These are phyloP conservation scores for Allacma fusca DNA, from an alignment of 2,888 invertebrate species.

Conservation along the genomic window DNA sequence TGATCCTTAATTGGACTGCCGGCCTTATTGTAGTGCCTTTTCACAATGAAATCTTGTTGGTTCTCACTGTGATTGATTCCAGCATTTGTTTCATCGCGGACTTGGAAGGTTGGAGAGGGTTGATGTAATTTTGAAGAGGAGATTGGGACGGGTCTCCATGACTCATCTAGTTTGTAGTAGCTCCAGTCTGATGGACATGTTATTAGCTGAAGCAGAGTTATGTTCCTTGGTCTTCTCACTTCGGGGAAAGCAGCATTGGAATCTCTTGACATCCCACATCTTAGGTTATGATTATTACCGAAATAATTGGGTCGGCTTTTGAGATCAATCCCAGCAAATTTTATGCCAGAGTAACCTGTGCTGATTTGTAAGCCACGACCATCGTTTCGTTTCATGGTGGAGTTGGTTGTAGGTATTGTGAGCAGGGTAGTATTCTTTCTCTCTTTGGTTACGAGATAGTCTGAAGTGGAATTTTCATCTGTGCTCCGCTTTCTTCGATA, in stretches of 20 bases:
- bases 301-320: slow-evolving; percentile 43
- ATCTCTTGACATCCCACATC: slow-evolving; percentile 36
- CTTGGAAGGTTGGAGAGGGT: not conserved
- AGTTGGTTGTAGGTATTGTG: not conserved
- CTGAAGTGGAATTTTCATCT: slow-evolving; percentile 7
- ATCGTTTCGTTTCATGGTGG: not conserved
- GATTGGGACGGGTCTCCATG: slow-evolving; percentile 35
- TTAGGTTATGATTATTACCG: slow-evolving; percentile 43
- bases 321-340: slow-evolving; percentile 41
- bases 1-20: slow-evolving; percentile 30
- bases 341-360: slow-evolving; percentile 46
- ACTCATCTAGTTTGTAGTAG: slow-evolving; percentile 40
- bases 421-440: not conserved
- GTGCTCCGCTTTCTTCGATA: slow-evolving; percentile 30
- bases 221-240: slow-evolving; percentile 28
- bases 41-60: slow-evolving; percentile 16
- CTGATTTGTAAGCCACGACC: slow-evolving; percentile 37
- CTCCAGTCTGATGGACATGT: slow-evolving; percentile 46
- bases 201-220: slow-evolving; percentile 44
- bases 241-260: slow-evolving; percentile 2
- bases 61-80: slow-evolving; percentile 5
- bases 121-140: slow-evolving; percentile 2
- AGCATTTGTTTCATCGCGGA: not conserved
- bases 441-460: not conserved
- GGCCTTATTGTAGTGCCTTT: slow-evolving; percentile 14